Conservation (phyloP, 1,140 invertebrate species). For the Cotesia chilonis region DNA sequence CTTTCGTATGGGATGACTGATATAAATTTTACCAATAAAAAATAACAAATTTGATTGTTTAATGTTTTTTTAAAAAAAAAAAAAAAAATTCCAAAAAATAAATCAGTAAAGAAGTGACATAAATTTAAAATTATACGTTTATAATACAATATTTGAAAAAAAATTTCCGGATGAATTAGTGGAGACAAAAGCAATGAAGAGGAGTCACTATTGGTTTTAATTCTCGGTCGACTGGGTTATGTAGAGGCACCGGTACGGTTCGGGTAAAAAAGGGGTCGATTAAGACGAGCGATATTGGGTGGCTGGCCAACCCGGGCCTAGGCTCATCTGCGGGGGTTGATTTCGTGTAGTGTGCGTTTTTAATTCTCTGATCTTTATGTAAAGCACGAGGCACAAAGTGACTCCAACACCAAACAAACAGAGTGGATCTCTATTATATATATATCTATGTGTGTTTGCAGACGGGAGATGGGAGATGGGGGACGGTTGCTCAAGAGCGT, state of each 20-base stretch:
- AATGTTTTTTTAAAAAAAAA: not conserved
- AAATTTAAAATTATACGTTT: slow-evolving; percentile 11
- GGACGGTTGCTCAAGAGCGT: slow-evolving; percentile 42
- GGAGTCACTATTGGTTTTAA: slow-evolving; percentile 8
- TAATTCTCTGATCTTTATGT: slow-evolving; percentile 63
- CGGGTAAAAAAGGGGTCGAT: slow-evolving; percentile 16
- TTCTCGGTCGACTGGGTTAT: slow-evolving; percentile 12
- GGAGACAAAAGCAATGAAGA: slow-evolving; percentile 30
- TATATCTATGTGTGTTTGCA: slow-evolving; percentile 14
- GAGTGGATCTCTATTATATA: not conserved
- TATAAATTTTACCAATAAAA: no score
- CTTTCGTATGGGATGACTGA: no score
- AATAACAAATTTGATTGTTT: no score
- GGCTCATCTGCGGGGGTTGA: slow-evolving; percentile 44
- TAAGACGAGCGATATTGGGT: not conserved
- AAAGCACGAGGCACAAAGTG: slow-evolving; percentile 46
- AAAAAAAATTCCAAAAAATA: not conserved
- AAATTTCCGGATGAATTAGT: slow-evolving; percentile 28
- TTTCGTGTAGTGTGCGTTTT: slow-evolving; percentile 58
- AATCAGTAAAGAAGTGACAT: no score
- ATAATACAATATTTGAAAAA: not conserved
- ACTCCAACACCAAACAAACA: slow-evolving; percentile 32
- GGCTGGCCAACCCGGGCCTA: no score
- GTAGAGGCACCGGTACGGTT: not conserved
- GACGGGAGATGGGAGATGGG: slow-evolving; percentile 21